Base-by-base conservation (phyloP, 2,888 invertebrate species). In the Coelogynopora nodosa region DNA sequence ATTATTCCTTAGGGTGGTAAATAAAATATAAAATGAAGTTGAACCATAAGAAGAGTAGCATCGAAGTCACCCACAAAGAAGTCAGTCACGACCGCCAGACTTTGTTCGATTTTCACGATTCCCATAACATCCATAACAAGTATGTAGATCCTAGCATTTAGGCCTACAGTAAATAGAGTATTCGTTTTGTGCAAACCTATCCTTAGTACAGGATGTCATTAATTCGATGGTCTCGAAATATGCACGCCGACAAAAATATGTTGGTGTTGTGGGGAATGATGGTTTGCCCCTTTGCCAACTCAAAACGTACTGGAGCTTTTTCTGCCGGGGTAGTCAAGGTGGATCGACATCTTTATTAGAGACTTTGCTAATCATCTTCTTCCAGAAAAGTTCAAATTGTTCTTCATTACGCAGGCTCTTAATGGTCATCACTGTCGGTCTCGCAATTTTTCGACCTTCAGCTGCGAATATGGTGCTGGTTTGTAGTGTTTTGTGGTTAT, bases 231-330 rank as follows among this genome's bases (percentile, higher is more conserved):
- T 26, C 74, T 74, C 74, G 23, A 74, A 74, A 74, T 74, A 13
- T 74, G 23, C 23, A 74, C 23, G 74, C 74, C 74, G 23, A 74
- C 23, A 74, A 5, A 74, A 74, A 74, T 74, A 10, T 74, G 5
- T 74, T 74, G 23, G 23, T 74, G 74, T 74, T 74, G 23, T 74
- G 74, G 74, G 74, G 5, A 74, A 23, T 74, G 74, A 74, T 74
- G 74, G 23, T 49, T 49, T 18, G 18, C 49, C 49, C 18, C 49
- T 49, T 49, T 18, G 49, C 49, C 49, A 49, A 49, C 49, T 49
- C 18, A 49, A 49, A 49, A 49, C 49, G 18, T 5, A 49, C 49
- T 49, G 18, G 49, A 49, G 49, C 49, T 49, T 49, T 49, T 18
- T 49, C 49, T 49, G 49, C 18, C 49, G 18, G 49, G 49, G 49